Evolutionary conservation across 1,140 invertebrate species (phyloP).

Genomic region (Ylistrum balloti): DNA sequence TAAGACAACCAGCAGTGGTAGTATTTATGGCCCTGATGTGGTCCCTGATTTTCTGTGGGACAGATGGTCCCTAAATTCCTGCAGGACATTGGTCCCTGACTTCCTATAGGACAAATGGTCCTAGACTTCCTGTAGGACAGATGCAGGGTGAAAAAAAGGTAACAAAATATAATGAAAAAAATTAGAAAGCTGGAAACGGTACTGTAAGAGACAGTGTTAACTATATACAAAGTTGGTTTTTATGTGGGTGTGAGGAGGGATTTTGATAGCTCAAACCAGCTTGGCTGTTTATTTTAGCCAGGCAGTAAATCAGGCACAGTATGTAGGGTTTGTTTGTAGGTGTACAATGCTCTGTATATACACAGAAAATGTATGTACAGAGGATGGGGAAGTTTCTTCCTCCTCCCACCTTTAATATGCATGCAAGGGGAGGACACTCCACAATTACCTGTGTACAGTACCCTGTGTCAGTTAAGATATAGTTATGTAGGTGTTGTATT

Average conservation of each 20-base stretch:
- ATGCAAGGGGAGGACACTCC: not conserved
- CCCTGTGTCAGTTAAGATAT: no score
- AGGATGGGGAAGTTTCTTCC: not conserved
- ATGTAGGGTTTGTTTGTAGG: constrained; percentile 27
- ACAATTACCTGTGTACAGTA: not conserved
- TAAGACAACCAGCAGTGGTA: no score
- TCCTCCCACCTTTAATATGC: not conserved
- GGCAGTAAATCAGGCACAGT: constrained; percentile 25
- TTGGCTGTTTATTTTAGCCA: constrained; percentile 25
- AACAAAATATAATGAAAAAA: no score
- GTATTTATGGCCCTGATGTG: not conserved
- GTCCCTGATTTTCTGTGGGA: not conserved
- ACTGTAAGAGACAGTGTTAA: not conserved
- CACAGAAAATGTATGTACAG: constrained; percentile 9
- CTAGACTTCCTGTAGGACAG: not conserved
- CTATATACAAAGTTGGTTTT: not conserved
- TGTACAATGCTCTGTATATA: not conserved
- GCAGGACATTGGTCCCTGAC: no score
- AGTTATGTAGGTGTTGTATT: no score
- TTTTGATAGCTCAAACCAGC: constrained; percentile 8
- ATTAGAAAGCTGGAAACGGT: no score
- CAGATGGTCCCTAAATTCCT: no score
- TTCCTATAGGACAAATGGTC: not conserved
- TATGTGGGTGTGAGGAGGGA: constrained; percentile 17
- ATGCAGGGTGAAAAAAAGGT: not conserved